A percentile compares a stretch with the other conserved stretches of the same genome.
phyloP scores from a whole-genome alignment of 2,113 vertebrate species.

The Loxodonta africana region DNA sequence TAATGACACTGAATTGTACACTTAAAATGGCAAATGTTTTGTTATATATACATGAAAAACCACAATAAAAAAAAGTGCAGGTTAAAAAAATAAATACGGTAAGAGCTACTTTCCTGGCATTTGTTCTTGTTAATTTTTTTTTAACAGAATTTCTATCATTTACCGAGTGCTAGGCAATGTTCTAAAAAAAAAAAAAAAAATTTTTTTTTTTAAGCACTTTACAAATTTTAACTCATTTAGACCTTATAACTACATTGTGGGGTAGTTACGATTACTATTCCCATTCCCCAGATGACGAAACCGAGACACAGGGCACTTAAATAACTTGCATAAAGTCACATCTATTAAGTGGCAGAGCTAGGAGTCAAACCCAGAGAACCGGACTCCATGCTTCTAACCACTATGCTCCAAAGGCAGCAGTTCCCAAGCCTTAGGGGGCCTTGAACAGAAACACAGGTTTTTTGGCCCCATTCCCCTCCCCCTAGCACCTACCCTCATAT shows the following conservation, averaged over 20 bases:
- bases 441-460: neutral
- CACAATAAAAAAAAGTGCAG: neutral
- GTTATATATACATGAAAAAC: neutral
- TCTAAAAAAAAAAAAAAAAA: no score
- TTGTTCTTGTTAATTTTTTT: neutral
- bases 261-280: neutral
- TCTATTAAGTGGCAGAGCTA: neutral
- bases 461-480: neutral
- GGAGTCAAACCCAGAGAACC: neutral
- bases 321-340: neutral
- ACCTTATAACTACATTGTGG: neutral
- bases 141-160: constrained; percentile 18
- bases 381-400: neutral
- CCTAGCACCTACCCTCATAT: neutral
- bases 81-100: neutral
- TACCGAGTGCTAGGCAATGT: neutral
- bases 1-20: neutral
- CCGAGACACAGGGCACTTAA: neutral
- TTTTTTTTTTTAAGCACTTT: neutral
- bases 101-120: neutral
- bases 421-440: neutral
- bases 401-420: neutral
- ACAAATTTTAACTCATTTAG: constrained; percentile 1
- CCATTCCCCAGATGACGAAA: constrained; percentile 8
- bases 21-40: neutral